Base-by-base conservation (phyloP, 2,797 vertebrate genomes). In the Centropyge bicolor region DNA sequence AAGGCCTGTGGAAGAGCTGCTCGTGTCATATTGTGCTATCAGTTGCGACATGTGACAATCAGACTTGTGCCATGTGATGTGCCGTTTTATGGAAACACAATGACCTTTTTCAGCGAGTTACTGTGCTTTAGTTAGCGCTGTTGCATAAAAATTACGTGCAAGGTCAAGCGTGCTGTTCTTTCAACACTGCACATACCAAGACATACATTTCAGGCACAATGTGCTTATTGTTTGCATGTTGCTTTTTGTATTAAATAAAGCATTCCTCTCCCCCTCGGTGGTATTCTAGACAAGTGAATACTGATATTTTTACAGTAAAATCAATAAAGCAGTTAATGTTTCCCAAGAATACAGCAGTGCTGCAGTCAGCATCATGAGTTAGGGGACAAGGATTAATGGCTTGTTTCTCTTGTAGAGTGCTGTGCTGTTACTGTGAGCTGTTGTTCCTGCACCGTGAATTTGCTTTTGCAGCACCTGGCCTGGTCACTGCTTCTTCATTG, bases 351-450 rank as follows among this genome's bases (percentile, higher is more conserved):
- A 14, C 19, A 69, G 63, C n/a, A 80, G 5, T 59, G 65, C 76
- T 86, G 68, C 61, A 68, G 89, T 93, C 80, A 89, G 83, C 88
- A 84, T 88, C 65, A 72, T 82, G 83, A 86, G 87, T 76, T 76
- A 24, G 52, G 74, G 88, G 72, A 85, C 86, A 92, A 88, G 81
- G 78, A 88, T 90, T 84, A 92, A 93, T 88, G 82, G 74, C 71
- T 54, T 75, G 56, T 83, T 84, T 36, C 54, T 70, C 56, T 77
- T 69, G 41, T 57, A 48, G 63, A 84, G 59, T 46, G 72, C 79
- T 73, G 56, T 51, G 51, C 45, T 75, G 51, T 74, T 40, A 67
- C 70, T 78, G 65, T 36, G 49, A 67, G 49, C 62, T 81, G 63
- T 63, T 56, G 60, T 82, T 88, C 79, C 65, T 83, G 54, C 54